Percentiles rank a stretch among this genome's conserved stretches.
Evolutionary conservation across 2,113 vertebrate genomes (phyloP).

Genomic region (Labeo rohita): DNA sequence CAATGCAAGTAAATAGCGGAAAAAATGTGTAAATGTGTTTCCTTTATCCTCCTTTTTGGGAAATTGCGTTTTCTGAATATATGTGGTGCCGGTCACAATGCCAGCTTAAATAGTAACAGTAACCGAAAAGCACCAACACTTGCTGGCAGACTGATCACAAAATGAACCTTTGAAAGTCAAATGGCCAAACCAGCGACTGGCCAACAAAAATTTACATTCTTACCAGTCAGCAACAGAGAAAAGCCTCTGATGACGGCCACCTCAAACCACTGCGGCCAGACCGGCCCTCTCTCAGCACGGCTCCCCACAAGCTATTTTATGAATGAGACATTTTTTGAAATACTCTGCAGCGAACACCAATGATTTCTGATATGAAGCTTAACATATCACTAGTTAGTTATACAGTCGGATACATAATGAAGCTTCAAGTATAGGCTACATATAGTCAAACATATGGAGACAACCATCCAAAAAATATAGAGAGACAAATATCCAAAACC

Average conservation of each 20-base stretch:
- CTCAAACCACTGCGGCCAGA: not conserved
- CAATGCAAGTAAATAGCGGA: not conserved
- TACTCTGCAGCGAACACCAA: not conserved
- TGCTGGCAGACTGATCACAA: conserved; percentile 7
- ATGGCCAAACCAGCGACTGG: conserved; percentile 9
- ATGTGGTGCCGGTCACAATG: not conserved
- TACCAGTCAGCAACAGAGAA: conserved; percentile 16
- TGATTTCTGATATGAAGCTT: not conserved
- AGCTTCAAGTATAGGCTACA: not conserved
- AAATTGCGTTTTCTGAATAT: not conserved
- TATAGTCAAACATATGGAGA: not conserved
- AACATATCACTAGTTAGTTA: not conserved
- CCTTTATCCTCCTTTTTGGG: not conserved
- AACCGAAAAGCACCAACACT: not conserved
- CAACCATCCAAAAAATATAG: not conserved
- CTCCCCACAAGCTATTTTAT: not conserved
- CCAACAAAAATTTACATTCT: conserved; percentile 19
- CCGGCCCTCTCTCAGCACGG: not conserved
- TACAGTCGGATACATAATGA: not conserved
- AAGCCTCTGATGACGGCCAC: not conserved
- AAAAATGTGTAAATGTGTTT: not conserved
- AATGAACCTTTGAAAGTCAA: conserved; percentile 15
- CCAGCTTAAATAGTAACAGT: not conserved
- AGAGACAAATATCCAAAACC: not conserved
- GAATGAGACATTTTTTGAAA: conserved; percentile 21